Evolutionary conservation across 2,113 vertebrate genomes (phyloP).

Genomic region (Potamarius usumacintae): DNA sequence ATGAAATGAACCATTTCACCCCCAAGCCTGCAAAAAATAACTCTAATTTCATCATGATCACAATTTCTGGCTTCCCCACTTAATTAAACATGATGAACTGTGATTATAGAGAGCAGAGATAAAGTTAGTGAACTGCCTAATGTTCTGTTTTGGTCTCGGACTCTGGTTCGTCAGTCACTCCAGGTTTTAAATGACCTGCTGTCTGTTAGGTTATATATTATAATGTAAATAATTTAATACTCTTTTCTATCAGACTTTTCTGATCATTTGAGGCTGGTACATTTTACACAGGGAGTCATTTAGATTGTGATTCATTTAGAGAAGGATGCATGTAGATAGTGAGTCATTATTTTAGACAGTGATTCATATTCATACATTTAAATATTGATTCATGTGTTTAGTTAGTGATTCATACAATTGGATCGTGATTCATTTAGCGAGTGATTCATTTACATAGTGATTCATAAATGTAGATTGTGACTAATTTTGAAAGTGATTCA

Average conservation of each 20-base stretch:
- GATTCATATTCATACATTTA: neutral
- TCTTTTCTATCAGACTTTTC: neutral
- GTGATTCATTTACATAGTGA: neutral
- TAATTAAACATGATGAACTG: slow-evolving; percentile 3
- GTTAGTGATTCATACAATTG: neutral
- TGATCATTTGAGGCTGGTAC: neutral
- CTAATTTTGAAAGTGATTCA: neutral
- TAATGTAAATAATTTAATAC: neutral
- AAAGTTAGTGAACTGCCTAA: neutral
- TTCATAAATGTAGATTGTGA: neutral
- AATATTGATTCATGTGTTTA: neutral
- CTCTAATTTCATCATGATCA: neutral
- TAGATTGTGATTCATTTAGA: neutral
- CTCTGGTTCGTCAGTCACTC: neutral
- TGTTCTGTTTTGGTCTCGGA: neutral
- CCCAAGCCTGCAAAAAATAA: neutral
- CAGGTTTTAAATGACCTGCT: neutral
- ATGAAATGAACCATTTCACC: neutral
- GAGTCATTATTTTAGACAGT: neutral
- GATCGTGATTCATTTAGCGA: neutral
- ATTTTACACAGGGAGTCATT: neutral
- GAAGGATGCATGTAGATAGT: neutral
- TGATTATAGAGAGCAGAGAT: neutral
- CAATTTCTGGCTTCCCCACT: neutral
- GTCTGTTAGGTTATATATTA: neutral